Percentiles rank a stretch among this genome's conserved stretches.
Evolutionary conservation across 1,140 invertebrate genomes (phyloP).

Genomic region (Ephestia elutella): DNA sequence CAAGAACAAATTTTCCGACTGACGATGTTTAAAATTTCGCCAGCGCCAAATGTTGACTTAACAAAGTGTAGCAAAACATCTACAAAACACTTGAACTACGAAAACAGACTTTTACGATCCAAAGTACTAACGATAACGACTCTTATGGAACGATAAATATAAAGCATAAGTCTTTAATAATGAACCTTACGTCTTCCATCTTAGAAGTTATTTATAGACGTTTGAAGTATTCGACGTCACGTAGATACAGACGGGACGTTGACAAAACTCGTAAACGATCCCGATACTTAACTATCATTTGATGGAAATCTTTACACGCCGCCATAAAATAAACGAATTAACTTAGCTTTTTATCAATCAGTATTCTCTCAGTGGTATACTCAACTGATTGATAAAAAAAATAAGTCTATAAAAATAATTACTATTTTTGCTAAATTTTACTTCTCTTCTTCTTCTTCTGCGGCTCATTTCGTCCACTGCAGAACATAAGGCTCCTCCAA

Average conservation of each 20-base stretch:
- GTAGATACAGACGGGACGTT: not conserved
- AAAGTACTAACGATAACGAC: slow-evolving; percentile 2
- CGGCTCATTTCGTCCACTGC: too few species aligned
- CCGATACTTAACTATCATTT: slow-evolving; percentile 1
- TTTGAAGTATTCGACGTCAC: not conserved
- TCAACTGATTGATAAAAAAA: too few species aligned
- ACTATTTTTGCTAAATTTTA: too few species aligned
- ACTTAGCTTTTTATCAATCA: too few species aligned
- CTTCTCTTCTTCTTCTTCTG: too few species aligned
- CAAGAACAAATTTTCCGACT: not conserved
- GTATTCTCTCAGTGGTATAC: too few species aligned
- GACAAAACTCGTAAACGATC: slow-evolving; percentile 1
- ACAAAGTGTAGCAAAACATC: slow-evolving; percentile 3
- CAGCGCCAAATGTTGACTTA: not conserved
- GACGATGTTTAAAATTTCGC: not conserved
- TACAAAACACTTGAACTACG: not conserved
- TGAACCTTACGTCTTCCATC: not conserved
- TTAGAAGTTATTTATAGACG: not conserved
- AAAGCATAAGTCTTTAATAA: not conserved
- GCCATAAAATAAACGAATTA: not conserved
- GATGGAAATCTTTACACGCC: not conserved
- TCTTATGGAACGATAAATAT: not conserved
- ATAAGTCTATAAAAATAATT: too few species aligned
- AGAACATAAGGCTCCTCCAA: too few species aligned
- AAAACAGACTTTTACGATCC: not conserved